These are phyloP conservation scores for Bradypus variegatus DNA, from an alignment of 2,797 vertebrate genomes.

Conservation along the genomic window DNA sequence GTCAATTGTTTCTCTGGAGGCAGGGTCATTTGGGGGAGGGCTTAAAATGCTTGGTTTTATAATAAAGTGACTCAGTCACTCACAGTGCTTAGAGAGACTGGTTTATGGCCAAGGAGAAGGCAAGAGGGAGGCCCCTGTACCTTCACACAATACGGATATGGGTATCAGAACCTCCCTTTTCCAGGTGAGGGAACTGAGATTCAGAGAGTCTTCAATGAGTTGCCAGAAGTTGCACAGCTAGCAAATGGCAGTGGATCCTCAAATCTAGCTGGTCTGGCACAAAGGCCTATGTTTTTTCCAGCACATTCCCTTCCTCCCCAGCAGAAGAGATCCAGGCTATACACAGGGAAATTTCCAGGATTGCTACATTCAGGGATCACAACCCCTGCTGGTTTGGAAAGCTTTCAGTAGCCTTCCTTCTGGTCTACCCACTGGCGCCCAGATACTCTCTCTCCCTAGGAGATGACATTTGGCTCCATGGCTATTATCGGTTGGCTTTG, in stretches of 20 bases:
- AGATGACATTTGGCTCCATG: not conserved
- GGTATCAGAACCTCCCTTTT: not conserved
- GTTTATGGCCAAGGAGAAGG: not conserved
- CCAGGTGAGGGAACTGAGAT: not conserved
- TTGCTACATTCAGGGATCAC: not conserved
- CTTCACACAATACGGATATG: not conserved
- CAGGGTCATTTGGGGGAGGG: not conserved
- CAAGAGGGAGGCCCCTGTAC: not conserved
- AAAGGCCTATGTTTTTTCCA: not conserved
- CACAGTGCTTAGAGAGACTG: not conserved
- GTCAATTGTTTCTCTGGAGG: slow-evolving; percentile 4
- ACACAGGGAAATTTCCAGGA: not conserved
- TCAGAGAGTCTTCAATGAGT: not conserved
- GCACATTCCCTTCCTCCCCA: not conserved
- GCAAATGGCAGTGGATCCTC: not conserved
- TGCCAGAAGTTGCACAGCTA: not conserved
- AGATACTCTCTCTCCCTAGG: not conserved
- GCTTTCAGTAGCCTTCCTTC: not conserved
- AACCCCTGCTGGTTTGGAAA: not conserved
- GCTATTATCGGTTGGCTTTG: not conserved
- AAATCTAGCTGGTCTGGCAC: not conserved
- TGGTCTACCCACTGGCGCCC: not conserved
- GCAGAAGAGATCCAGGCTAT: not conserved
- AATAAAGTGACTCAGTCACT: not conserved
- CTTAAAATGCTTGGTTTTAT: not conserved